Base-by-base conservation (phyloP, 2,888 invertebrate species). In the Brachyopa scutellaris region DNA sequence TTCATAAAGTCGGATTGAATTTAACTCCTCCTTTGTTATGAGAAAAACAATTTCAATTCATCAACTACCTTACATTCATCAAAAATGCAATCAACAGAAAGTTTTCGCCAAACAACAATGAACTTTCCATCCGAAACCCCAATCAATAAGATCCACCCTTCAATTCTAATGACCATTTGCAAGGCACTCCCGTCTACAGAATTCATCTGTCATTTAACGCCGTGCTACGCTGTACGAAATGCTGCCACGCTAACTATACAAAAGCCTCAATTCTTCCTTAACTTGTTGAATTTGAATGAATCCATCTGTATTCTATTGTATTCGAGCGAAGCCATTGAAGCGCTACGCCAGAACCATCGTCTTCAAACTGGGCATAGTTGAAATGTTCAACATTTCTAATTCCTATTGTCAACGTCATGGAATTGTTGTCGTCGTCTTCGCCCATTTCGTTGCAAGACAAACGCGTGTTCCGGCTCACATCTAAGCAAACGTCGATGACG, bases 271-370 rank as follows among this genome's bases (percentile, higher is more conserved):
- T 61, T 15, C 45, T 55, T 40, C 23, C 53, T 11, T 47, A 57
- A 80, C 80, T 80, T 80, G 80, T 80, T 80, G 80, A 70, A 59
- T 45, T n/a, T 49, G 36, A 64, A 70, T 33, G 40, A 55, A 74
- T 55, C 76, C 47, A 59, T 79, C 61, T 66, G 45, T 45, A 53
- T 47, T 45, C 57, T 36, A 53, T 74, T 80, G 66, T 74, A 21
- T 51, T 69, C 21, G 31, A 36, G 19, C 5, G 36, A 9, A 67
- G 13, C 53, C 11, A 61, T 61, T 66, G 61, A 8, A 55, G 38
- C n/a, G 31, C 55, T 23, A 42, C n/a, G 31, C 55, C 31, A 42
- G 66, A 51, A 23, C 29, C 59, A 49, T 66, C 74, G 69, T 69
- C 62, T 69, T 69, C 57, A 21, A 33, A 31, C 40, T 51, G 64